Percentiles rank a stretch among this genome's conserved stretches.
These are phyloP conservation scores for Penaeus indicus DNA, from an alignment of 1,140 invertebrate species.

Conservation along the genomic window DNA sequence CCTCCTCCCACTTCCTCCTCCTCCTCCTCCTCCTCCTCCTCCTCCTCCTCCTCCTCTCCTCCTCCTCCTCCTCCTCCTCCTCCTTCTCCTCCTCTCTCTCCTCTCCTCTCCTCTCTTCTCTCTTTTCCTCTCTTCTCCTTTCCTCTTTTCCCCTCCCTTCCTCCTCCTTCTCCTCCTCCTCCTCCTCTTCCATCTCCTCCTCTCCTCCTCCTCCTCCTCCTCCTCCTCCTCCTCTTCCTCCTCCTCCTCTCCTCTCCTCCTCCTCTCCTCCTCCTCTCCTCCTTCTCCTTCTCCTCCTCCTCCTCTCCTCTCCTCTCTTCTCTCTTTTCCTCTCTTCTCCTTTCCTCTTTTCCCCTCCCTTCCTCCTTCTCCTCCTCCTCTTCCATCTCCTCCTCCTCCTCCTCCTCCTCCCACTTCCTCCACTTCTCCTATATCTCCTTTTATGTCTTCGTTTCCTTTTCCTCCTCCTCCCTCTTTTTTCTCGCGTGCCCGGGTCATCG, in stretches of 20 bases:
- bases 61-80: neutral
- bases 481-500: too few species aligned
- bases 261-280: neutral
- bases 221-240: constrained; percentile 1
- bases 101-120: neutral
- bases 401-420: constrained; percentile 9
- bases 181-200: neutral
- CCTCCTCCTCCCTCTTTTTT: constrained; percentile 15
- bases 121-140: neutral
- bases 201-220: neutral
- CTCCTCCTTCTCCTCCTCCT: constrained; percentile 3
- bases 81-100: neutral
- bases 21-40: neutral
- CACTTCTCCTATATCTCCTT: neutral
- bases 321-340: neutral
- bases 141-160: neutral
- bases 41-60: neutral
- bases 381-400: neutral
- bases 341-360: neutral
- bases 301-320: neutral
- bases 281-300: neutral
- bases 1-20: neutral
- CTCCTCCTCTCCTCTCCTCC: neutral
- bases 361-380: neutral
- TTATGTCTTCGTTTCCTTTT: neutral